Percentiles rank a stretch among this genome's conserved stretches.
Conservation (phyloP, 1,140 invertebrate genomes). For the Aricia agestis region DNA sequence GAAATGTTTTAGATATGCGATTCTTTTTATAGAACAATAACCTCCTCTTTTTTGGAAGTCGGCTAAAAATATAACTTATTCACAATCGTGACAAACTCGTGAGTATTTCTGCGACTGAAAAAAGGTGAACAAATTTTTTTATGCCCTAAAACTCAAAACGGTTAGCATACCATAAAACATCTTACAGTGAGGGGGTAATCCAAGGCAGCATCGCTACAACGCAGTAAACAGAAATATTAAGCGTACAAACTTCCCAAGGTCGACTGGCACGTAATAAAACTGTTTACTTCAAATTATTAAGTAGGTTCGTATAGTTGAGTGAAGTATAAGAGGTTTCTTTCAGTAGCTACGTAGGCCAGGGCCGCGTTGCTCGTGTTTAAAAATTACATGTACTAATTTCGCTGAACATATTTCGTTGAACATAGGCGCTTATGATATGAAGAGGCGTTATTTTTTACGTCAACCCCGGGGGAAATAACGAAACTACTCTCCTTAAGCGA, state of each 20-base stretch:
- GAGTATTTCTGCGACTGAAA: too few relatives aligned
- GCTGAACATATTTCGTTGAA: not conserved
- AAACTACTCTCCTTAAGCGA: not conserved
- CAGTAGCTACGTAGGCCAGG: not conserved
- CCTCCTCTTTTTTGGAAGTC: too few relatives aligned
- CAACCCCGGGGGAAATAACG: not conserved
- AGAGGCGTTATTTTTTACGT: not conserved
- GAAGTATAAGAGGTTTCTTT: not conserved
- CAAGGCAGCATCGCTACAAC: too few relatives aligned
- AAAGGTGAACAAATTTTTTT: too few relatives aligned
- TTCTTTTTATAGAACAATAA: too few relatives aligned
- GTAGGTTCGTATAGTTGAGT: too few relatives aligned
- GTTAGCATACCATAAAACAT: too few relatives aligned
- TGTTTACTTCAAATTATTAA: not conserved
- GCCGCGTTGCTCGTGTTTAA: not conserved
- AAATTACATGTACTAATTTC: not conserved
- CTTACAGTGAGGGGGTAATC: too few relatives aligned
- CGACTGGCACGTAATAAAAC: not conserved
- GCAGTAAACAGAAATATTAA: not conserved
- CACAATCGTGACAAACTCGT: too few relatives aligned
- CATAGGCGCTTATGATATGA: not conserved
- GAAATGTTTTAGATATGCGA: too few relatives aligned
- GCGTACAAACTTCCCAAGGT: not conserved
- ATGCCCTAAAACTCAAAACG: too few relatives aligned
- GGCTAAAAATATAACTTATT: too few relatives aligned